Base-by-base conservation (phyloP, 2,888 invertebrate species). In the Phaonia tiefii region DNA sequence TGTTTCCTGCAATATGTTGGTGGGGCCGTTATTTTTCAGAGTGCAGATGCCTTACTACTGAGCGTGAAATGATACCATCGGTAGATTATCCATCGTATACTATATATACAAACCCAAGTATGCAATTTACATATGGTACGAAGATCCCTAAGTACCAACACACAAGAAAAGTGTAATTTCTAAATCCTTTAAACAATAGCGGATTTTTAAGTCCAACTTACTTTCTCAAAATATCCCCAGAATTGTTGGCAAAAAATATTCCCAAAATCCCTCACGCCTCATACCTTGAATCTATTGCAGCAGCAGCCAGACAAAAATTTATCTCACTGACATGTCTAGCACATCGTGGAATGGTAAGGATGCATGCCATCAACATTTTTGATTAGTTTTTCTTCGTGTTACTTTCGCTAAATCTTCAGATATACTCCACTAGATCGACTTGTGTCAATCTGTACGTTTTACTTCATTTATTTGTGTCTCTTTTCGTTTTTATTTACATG, bases 401-500 rank as follows among this genome's bases (percentile, higher is more conserved):
- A 60, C 17, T 15, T 71, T 70, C 44, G 17, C 37, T 44, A 26
- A 58, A n/a, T 58, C 49, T n/a, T 63, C 25, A 17, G 17, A 10
- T 72, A 13, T 63, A 37, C 63, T 31, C 51, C 56, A 72, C 69
- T 70, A 82, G 83, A 84, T 84, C 80, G 83, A 83, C 84, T 84
- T 82, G 83, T 84, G 84, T 84, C 84, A 84, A 84, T 84, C 83
- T 83, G 82, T 77, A 81, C 69, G 56, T 75, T 81, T 81, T 75
- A 67, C 63, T 75, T 77, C 66, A 71, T 71, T 71, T 75, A 66
- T 58, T 56, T 76, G 54, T 44, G 63, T 73, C 73, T 31, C 10
- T 49, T 67, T 77, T 77, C 31, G 20, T 51, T 44, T 25, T 66
- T n/a, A 15, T 58, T 58, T 31, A 15, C 31, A 31, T 58, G 58